Evolutionary conservation across 2,888 invertebrate species (phyloP).

Genomic region (Leucania comma): DNA sequence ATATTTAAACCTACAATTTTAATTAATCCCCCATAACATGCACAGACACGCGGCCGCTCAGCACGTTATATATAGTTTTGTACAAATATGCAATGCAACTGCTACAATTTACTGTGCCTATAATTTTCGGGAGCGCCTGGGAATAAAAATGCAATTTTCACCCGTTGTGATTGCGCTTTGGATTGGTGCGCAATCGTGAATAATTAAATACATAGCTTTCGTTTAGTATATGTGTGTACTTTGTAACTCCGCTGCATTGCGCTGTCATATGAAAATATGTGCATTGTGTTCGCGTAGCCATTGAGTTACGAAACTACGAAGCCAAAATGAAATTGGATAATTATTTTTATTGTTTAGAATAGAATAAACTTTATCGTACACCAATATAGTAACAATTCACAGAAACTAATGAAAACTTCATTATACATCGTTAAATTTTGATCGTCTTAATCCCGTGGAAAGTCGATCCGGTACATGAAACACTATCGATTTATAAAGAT

Average conservation of each 20-base stretch:
- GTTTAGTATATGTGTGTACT: constrained; percentile 66
- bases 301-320: constrained; percentile 23
- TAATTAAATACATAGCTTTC: constrained; percentile 80
- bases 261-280: constrained; percentile 38
- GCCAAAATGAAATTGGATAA: constrained; percentile 10
- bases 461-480: no score
- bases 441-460: no score
- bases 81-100: constrained; percentile 73
- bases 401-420: no score
- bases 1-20: constrained; percentile 61
- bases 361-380: constrained; percentile 5
- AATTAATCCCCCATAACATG: constrained; percentile 67
- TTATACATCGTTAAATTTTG: no score
- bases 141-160: constrained; percentile 85
- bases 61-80: constrained; percentile 68
- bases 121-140: constrained; percentile 77
- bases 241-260: constrained; percentile 42
- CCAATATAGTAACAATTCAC: no score
- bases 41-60: constrained; percentile 60
- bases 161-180: constrained; percentile 78
- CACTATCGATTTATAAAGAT: no score
- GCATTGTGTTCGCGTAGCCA: constrained; percentile 8
- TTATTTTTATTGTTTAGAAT: constrained; percentile 2
- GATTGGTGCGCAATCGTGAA: constrained; percentile 77
- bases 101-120: constrained; percentile 77